phyloP scores from a whole-genome alignment of 2,113 vertebrate species.

The Euleptes europaea region DNA sequence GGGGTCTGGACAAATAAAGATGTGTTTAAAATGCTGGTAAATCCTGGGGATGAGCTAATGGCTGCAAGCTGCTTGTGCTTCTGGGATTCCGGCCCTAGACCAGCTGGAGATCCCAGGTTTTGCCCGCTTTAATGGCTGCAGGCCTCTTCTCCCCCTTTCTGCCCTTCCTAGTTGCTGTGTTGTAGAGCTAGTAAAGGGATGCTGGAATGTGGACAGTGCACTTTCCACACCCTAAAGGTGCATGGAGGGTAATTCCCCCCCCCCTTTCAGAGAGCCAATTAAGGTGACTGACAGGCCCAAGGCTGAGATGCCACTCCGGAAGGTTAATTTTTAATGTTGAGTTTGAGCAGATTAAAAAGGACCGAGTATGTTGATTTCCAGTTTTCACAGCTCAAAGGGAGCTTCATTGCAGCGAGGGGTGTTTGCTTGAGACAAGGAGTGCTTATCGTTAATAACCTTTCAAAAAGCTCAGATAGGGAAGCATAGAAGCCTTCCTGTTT shows the following conservation, averaged over 20 bases:
- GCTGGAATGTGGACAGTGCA: background rate
- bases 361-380: background rate
- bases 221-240: background rate
- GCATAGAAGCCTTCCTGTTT: background rate
- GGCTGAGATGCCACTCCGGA: background rate
- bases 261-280: background rate
- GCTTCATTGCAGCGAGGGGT: background rate
- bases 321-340: background rate
- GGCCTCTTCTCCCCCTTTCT: too few relatives aligned
- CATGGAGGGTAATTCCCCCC: background rate
- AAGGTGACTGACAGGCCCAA: background rate
- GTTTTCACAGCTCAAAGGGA: background rate
- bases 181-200: too few relatives aligned
- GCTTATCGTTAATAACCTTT: background rate
- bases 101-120: too few relatives aligned
- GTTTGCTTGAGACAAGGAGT: background rate
- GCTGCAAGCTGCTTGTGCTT: too few relatives aligned
- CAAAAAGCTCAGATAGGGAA: background rate
- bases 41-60: too few relatives aligned
- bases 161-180: too few relatives aligned
- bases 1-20: too few relatives aligned
- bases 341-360: background rate
- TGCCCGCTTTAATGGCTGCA: too few relatives aligned
- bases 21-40: too few relatives aligned
- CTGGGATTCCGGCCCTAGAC: too few relatives aligned